These are phyloP conservation scores for Yponomeuta plumbellus DNA, from an alignment of 2,888 invertebrate genomes.

Conservation along the genomic window DNA sequence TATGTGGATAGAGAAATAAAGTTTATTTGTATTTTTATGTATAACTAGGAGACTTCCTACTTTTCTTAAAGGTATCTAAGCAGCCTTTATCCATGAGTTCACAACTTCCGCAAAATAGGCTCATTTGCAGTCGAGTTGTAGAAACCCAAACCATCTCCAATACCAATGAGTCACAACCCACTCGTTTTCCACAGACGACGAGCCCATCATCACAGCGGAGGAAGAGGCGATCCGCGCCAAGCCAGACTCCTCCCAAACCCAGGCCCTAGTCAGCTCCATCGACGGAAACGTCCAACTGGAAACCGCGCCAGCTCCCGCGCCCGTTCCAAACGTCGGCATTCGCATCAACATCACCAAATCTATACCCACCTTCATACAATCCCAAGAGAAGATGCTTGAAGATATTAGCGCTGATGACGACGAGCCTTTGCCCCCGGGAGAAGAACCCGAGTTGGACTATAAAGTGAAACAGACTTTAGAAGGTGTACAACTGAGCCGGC, in stretches of 20 bases:
- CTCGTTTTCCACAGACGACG: slow-evolving; percentile 50
- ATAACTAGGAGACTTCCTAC: too few relatives aligned
- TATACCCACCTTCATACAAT: slow-evolving; percentile 58
- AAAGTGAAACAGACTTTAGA: slow-evolving; percentile 80
- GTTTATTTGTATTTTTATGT: too few relatives aligned
- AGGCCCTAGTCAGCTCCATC: slow-evolving; percentile 79
- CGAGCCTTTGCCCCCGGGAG: slow-evolving; percentile 78
- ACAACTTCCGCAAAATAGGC: too few relatives aligned
- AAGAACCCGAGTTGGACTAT: slow-evolving; percentile 71
- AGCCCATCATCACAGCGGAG: slow-evolving; percentile 72
- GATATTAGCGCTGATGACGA: slow-evolving; percentile 57
- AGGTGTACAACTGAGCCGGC: slow-evolving; percentile 80
- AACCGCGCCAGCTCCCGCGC: slow-evolving; percentile 62
- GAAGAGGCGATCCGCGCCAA: slow-evolving; percentile 44
- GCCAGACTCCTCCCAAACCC: slow-evolving; percentile 73
- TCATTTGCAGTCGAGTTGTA: too few relatives aligned
- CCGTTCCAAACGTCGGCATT: slow-evolving; percentile 76
- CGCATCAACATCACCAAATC: slow-evolving; percentile 90
- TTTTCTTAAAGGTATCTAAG: too few relatives aligned
- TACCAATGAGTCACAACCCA: too few relatives aligned
- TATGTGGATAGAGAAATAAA: too few relatives aligned
- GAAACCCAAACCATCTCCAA: too few relatives aligned
- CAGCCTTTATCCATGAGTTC: too few relatives aligned
- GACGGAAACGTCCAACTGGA: slow-evolving; percentile 86
- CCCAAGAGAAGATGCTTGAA: slow-evolving; percentile 46